Evolutionary conservation across 2,797 vertebrate species (phyloP).

Genomic region (Chelon labrosus): DNA sequence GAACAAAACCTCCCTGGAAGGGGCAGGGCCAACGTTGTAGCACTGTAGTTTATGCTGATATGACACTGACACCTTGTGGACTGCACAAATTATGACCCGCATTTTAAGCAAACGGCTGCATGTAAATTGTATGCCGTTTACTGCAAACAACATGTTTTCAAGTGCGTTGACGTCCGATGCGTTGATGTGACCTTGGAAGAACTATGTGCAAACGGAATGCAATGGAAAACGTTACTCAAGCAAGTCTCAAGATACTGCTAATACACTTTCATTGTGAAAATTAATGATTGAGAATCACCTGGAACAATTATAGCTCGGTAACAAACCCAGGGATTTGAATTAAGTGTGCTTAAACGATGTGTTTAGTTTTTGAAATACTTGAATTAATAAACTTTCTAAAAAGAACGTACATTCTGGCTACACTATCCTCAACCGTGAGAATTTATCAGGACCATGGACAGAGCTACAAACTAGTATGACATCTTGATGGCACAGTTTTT

Average conservation of each 20-base stretch:
- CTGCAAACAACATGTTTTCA: not conserved
- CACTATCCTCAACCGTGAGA: fast-evolving
- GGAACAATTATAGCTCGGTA: not conserved
- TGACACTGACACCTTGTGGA: conserved; percentile 76
- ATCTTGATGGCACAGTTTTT: not conserved
- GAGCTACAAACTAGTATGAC: not conserved
- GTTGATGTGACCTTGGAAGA: not conserved
- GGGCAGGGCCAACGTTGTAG: conserved; percentile 42
- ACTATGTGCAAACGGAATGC: not conserved
- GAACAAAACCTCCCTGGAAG: conserved; percentile 27
- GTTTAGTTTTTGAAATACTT: too few species aligned
- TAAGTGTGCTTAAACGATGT: too few species aligned
- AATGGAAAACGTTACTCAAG: not conserved
- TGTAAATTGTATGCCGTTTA: not conserved
- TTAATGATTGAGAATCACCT: not conserved
- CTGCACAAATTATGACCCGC: not conserved
- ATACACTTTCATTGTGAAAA: not conserved
- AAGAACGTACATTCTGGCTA: not conserved
- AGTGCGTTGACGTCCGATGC: not conserved
- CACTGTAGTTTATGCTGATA: not conserved
- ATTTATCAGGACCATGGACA: conserved; percentile 32
- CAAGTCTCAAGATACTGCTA: not conserved
- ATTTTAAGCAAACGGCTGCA: not conserved
- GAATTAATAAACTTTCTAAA: not conserved
- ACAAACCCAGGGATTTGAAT: too few species aligned